phyloP scores from a whole-genome alignment of 2,797 vertebrate species.

The Lepus oiostolus region DNA sequence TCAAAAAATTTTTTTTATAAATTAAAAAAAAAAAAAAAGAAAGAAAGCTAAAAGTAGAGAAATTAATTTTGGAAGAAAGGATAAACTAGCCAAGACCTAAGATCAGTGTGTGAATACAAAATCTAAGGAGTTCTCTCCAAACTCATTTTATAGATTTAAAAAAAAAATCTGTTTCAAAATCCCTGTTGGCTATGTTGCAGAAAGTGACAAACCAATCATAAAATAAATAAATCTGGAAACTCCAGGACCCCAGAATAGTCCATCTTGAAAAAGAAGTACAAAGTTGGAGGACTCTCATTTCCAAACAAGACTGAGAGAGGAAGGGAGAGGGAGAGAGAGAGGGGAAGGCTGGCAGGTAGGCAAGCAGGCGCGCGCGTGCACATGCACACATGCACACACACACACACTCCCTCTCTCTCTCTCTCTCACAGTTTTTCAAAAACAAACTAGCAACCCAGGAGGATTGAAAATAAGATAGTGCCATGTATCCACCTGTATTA shows the following conservation, averaged over 20 bases:
- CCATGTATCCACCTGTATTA: not conserved
- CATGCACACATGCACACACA: no score
- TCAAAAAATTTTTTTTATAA: no score
- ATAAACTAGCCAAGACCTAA: slow-evolving; percentile 17
- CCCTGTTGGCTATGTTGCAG: not conserved
- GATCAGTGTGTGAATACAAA: slow-evolving; percentile 50
- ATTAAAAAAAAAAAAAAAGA: no score
- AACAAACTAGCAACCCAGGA: slow-evolving; percentile 31
- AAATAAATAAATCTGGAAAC: slow-evolving; percentile 16
- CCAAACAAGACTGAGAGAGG: not conserved
- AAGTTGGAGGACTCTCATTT: not conserved
- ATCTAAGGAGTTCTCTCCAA: not conserved
- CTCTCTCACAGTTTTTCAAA: not conserved
- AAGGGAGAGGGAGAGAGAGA: no score
- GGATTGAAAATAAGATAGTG: not conserved
- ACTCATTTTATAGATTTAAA: not conserved
- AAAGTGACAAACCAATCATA: slow-evolving; percentile 27
- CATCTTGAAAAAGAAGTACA: not conserved
- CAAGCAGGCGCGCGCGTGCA: no score
- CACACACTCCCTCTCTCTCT: no score
- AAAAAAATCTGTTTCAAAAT: slow-evolving; percentile 44
- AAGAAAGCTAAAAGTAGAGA: not conserved
- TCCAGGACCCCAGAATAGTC: not conserved
- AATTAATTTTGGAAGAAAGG: slow-evolving; percentile 33
- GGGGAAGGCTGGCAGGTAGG: no score